A percentile compares a stretch with the other conserved stretches of the same genome.
Conservation (phyloP, 2,113 vertebrate genomes). For the Diphyllodes magnificus region DNA sequence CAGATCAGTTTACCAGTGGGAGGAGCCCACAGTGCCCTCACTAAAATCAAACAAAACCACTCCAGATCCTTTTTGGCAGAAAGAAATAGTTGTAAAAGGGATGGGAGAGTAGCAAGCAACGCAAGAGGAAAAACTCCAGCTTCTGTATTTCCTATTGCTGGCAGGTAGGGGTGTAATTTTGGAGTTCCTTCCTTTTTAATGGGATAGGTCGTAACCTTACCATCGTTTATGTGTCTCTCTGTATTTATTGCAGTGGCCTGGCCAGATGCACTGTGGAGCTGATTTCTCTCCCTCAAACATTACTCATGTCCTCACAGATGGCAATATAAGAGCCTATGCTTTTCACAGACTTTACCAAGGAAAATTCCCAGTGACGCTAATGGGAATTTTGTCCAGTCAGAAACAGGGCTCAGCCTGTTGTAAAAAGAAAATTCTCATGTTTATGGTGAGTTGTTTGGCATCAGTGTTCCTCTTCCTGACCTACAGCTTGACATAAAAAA, state of each 20-base stretch:
- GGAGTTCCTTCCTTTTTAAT: conserved; percentile 53
- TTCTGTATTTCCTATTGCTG: conserved; percentile 28
- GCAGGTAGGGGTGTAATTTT: conserved; percentile 37
- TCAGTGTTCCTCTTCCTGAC: neutral
- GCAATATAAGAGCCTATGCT: neutral
- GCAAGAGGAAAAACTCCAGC: neutral
- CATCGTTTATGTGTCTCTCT: neutral
- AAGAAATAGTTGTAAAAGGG: neutral
- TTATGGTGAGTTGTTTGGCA: neutral
- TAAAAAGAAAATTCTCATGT: neutral
- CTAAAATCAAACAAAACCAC: neutral
- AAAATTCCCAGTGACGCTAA: neutral
- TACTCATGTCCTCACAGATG: neutral
- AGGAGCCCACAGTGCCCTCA: neutral
- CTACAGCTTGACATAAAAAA: neutral
- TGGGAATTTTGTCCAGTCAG: neutral
- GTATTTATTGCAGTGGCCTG: neutral
- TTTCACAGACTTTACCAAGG: neutral
- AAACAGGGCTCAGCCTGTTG: neutral
- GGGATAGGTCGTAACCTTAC: neutral
- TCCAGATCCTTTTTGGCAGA: neutral
- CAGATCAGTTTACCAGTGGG: fast-evolving
- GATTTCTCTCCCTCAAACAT: neutral
- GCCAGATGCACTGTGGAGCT: neutral
- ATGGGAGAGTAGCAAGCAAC: neutral